Evolutionary conservation across 2,888 invertebrate species (phyloP).

Genomic region (Drosophila prolongata): DNA sequence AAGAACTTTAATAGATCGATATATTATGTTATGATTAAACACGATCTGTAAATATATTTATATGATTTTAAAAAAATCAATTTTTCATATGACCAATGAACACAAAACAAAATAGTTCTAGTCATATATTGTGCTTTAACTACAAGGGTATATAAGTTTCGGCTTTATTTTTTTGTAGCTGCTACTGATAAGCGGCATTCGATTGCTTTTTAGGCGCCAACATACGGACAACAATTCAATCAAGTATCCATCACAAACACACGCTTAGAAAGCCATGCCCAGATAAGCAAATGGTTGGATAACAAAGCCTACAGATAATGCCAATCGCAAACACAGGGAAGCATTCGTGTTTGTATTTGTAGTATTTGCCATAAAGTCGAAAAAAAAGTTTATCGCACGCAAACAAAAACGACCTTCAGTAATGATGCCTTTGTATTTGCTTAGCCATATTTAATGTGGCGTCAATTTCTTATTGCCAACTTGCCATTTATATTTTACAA

Average conservation of each 20-base stretch:
- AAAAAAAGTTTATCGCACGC: slow-evolving; percentile 47
- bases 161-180: slow-evolving; percentile 12
- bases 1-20: too few species aligned
- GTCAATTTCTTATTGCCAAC: slow-evolving; percentile 34
- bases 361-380: slow-evolving; percentile 56
- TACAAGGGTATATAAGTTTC: background rate
- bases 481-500: slow-evolving; percentile 20
- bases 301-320: slow-evolving; percentile 53
- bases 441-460: slow-evolving; percentile 44
- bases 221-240: slow-evolving; percentile 56
- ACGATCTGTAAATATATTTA: too few species aligned
- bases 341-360: slow-evolving; percentile 49
- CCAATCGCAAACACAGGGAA: slow-evolving; percentile 26
- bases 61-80: too few species aligned
- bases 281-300: slow-evolving; percentile 66
- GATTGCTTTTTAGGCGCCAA: slow-evolving; percentile 32
- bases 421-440: slow-evolving; percentile 26
- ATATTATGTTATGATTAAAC: too few species aligned
- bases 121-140: too few species aligned
- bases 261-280: slow-evolving; percentile 3
- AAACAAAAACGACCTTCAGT: slow-evolving; percentile 72
- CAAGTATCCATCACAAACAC: slow-evolving; percentile 42
- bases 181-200: slow-evolving; percentile 50
- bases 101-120: too few species aligned
- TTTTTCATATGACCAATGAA: too few species aligned